These are phyloP conservation scores for Neomonachus schauinslandi DNA, from an alignment of 2,113 vertebrate genomes.

Conservation along the genomic window DNA sequence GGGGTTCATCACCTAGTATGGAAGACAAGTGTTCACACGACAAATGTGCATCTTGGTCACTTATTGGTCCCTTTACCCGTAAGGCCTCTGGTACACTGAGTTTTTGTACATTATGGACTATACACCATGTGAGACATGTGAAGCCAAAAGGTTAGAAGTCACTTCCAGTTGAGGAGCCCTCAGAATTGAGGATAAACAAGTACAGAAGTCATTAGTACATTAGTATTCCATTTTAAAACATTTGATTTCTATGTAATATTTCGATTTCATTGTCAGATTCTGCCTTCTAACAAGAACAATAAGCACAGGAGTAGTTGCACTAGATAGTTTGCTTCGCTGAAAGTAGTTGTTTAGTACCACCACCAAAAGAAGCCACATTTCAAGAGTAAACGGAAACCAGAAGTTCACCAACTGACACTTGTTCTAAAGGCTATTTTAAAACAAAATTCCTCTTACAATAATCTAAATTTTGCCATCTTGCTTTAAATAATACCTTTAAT, in stretches of 20 bases:
- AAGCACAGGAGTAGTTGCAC: neutral
- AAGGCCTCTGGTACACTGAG: neutral
- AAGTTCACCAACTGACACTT: conserved; percentile 35
- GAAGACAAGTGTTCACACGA: neutral
- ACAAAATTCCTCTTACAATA: conserved; percentile 22
- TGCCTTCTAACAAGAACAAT: neutral
- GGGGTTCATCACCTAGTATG: neutral
- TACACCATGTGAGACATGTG: neutral
- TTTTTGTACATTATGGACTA: neutral
- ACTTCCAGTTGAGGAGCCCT: neutral
- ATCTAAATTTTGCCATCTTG: conserved; percentile 8
- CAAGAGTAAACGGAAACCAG: conserved; percentile 39
- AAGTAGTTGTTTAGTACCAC: neutral
- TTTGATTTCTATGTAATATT: neutral
- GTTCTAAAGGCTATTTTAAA: neutral
- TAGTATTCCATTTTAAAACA: conserved; percentile 16
- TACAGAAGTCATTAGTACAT: neutral
- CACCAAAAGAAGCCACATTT: neutral
- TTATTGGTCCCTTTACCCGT: neutral
- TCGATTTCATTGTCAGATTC: neutral
- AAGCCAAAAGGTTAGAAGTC: neutral
- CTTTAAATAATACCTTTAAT: conserved; percentile 72
- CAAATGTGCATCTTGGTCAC: neutral
- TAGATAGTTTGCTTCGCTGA: neutral
- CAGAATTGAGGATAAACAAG: neutral